Evolutionary conservation across 2,888 invertebrate species (phyloP), one percentile per base, ranked within the genome.

Genomic region (Fragum fragum): DNA sequence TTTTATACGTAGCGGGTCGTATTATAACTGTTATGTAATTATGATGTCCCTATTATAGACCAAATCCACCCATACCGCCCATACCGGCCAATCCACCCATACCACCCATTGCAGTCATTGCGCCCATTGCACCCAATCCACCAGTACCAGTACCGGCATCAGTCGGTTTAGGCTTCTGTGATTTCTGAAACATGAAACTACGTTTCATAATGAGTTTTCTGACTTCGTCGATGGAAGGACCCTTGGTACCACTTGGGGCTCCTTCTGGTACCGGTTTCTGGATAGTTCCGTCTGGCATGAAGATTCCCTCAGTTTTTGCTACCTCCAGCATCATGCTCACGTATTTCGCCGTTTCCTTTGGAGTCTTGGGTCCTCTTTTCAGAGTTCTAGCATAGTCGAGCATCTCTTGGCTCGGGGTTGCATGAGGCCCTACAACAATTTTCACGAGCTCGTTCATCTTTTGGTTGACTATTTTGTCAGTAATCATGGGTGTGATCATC

Each of bases 241-340:
- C 21, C 23, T 57, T 57, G 5, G 11, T n/a, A 23, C 57, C 57
- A 23, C 5, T 23, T 5, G 23, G 11, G 11, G 23, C 23, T 21
- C 21, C 57, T 2, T 11, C 23, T 23, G 14, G 21, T 14, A 21
- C n/a, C 23, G 57, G 57, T 23, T 57, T 57, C 26, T 57, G 21
- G 7, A 57, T 57, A 6, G 5, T n/a, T 26, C 57, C 57, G 14
- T 57, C 57, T 26, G 57, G 57, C 57, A 57, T 57, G 57, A 26
- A 57, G 11, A 57, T 57, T 26, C 57, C 57, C 3, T 26, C 26
- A 3, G 2, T 57, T 14, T 57, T 57, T n/a, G 57, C 21, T 18
- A 57, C n/a, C n/a, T 57, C 57, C 1, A 57, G 5, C 57, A 57
- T 57, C 21, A 57, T 23, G 26, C 3, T 57, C 3, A 57, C 14